phyloP scores from a whole-genome alignment of 2,113 vertebrate species.

The Delphinapterus leucas region DNA sequence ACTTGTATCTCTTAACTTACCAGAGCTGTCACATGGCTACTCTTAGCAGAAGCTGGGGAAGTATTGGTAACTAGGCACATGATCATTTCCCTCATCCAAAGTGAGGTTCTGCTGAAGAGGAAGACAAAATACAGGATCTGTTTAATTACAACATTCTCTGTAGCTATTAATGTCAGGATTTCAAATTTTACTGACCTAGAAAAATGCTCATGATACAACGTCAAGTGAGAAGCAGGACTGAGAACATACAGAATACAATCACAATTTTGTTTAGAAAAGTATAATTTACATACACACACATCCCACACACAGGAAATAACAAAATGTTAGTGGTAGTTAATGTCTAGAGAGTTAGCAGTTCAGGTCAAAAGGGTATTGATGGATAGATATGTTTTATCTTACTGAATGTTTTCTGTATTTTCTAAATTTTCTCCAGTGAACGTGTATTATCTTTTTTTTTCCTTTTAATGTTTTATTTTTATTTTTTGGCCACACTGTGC shows the following conservation, averaged over 20 bases:
- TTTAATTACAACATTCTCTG: not conserved
- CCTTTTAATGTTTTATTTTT: not conserved
- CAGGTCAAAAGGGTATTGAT: not conserved
- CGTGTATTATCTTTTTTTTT: not conserved
- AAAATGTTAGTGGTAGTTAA: slow-evolving; percentile 5
- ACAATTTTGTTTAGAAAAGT: slow-evolving; percentile 33
- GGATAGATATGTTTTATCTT: not conserved
- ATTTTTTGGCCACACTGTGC: no score
- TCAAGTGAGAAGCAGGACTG: slow-evolving; percentile 4
- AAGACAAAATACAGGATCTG: not conserved
- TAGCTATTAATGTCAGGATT: not conserved
- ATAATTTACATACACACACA: slow-evolving; percentile 35
- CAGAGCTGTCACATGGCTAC: not conserved
- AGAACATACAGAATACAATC: not conserved
- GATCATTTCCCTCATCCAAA: not conserved
- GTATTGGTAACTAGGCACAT: not conserved
- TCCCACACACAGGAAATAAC: not conserved
- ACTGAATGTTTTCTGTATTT: not conserved
- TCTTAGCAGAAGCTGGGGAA: not conserved
- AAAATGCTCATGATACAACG: not conserved
- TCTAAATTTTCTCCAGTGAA: not conserved
- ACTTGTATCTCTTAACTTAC: not conserved
- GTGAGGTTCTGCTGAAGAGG: not conserved
- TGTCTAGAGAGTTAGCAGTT: slow-evolving; percentile 5
- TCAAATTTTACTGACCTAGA: not conserved